A percentile compares a stretch with the other conserved stretches of the same genome.
phyloP scores from a whole-genome alignment of 2,888 invertebrate genomes.

The Nemapogon koenigi region DNA sequence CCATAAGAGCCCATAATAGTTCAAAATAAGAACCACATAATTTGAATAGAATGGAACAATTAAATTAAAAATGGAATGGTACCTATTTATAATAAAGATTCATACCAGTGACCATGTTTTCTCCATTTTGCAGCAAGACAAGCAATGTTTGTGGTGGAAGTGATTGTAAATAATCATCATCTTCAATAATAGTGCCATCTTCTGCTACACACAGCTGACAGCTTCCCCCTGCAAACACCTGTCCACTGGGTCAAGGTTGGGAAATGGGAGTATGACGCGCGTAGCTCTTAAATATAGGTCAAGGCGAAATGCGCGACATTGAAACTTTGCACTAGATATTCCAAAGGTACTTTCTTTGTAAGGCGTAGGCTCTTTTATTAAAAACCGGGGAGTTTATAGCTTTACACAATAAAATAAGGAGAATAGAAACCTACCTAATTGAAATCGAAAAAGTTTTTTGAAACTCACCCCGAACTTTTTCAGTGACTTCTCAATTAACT shows the following conservation, averaged over 20 bases:
- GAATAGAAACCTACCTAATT: too few relatives aligned
- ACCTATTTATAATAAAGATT: slow-evolving; percentile 9
- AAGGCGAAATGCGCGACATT: slow-evolving; percentile 31
- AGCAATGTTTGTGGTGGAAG: slow-evolving; percentile 78
- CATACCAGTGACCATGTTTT: slow-evolving; percentile 67
- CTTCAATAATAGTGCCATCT: slow-evolving; percentile 76
- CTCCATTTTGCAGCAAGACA: slow-evolving; percentile 59
- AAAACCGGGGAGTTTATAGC: too few relatives aligned
- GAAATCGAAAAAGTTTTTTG: background rate
- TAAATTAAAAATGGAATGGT: too few relatives aligned
- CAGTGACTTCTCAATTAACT: slow-evolving; percentile 72
- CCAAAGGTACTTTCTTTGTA: too few relatives aligned
- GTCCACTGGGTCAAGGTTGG: slow-evolving; percentile 40
- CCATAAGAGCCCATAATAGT: too few relatives aligned
- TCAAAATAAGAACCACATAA: too few relatives aligned
- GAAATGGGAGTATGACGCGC: too few relatives aligned
- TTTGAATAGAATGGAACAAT: too few relatives aligned
- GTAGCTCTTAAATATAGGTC: slow-evolving; percentile 30
- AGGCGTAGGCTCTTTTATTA: too few relatives aligned
- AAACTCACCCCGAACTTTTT: slow-evolving; percentile 70
- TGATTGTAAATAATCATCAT: slow-evolving; percentile 78
- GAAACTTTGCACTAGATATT: too few relatives aligned
- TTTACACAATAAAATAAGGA: too few relatives aligned
- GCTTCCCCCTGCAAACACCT: too few relatives aligned
- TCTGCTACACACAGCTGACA: slow-evolving; percentile 64